These are phyloP conservation scores for Polyodon spathula DNA, from an alignment of 2,113 vertebrate species.

Conservation along the genomic window DNA sequence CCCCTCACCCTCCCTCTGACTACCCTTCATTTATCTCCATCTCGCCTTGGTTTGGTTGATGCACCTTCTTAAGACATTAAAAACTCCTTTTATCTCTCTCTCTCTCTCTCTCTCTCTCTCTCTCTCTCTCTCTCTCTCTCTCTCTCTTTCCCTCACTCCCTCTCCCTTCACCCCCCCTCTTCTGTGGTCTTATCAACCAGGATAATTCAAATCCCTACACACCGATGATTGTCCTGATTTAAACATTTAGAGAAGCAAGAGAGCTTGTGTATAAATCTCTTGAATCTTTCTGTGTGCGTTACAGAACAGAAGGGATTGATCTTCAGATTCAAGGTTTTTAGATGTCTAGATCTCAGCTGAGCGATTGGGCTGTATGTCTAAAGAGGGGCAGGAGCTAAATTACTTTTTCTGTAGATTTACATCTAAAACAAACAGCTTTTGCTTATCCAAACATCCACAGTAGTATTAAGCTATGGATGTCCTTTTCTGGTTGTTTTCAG, in stretches of 20 bases:
- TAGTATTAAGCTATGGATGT: conserved; percentile 18
- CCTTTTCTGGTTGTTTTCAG: conserved; percentile 7
- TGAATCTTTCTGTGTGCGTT: too few relatives aligned
- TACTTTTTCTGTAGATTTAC: conserved; percentile 19
- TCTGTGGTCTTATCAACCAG: too few relatives aligned
- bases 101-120: conserved; percentile 7
- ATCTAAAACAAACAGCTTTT: conserved; percentile 4
- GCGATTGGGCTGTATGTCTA: not conserved
- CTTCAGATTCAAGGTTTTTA: too few relatives aligned
- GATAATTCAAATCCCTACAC: too few relatives aligned
- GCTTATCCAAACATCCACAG: conserved; percentile 12
- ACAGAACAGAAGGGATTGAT: too few relatives aligned
- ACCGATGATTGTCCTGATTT: too few relatives aligned
- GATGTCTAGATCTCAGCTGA: not conserved
- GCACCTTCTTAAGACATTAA: too few relatives aligned
- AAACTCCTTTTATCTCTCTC: conserved; percentile 17
- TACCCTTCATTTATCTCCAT: too few relatives aligned
- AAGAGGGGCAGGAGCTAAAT: conserved; percentile 15
- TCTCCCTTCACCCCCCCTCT: conserved; percentile 22
- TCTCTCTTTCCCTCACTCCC: conserved; percentile 16
- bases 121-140: conserved; percentile 15
- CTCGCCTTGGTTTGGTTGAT: too few relatives aligned
- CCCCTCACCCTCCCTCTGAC: too few relatives aligned
- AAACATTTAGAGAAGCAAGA: too few relatives aligned
- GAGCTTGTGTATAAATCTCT: too few relatives aligned